Conservation (phyloP, 2,113 vertebrate species). For the Psilopsiagon aurifrons region DNA sequence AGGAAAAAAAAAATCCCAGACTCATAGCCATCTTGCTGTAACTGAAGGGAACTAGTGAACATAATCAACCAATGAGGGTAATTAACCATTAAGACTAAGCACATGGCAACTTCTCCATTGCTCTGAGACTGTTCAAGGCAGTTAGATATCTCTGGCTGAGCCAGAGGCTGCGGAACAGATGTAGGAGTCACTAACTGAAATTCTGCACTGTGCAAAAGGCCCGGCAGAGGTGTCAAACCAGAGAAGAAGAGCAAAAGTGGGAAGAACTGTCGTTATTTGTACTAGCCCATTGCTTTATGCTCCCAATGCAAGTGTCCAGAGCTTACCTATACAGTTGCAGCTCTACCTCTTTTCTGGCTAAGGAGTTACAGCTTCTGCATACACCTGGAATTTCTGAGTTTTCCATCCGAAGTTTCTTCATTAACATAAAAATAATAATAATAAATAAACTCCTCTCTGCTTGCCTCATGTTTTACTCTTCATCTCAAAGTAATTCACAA, state of each 20-base stretch:
- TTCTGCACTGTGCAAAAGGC: neutral
- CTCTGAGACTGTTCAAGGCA: neutral
- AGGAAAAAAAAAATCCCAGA: fast-evolving
- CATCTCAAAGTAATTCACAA: neutral
- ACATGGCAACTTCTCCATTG: neutral
- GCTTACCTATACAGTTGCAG: neutral
- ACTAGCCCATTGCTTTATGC: neutral
- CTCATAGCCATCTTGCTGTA: neutral
- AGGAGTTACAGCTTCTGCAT: neutral
- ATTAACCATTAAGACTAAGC: neutral
- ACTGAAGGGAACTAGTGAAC: neutral
- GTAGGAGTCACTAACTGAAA: neutral
- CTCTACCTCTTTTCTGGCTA: neutral
- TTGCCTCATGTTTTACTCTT: neutral
- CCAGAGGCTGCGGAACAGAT: neutral
- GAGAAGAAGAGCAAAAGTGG: neutral
- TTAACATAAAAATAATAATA: neutral
- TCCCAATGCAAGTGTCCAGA: neutral
- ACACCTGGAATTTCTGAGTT: neutral
- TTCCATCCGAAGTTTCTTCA: neutral
- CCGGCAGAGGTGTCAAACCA: neutral
- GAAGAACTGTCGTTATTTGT: neutral
- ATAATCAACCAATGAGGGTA: neutral
- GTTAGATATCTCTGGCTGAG: neutral
- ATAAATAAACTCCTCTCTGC: neutral